A percentile compares a stretch with the other conserved stretches of the same genome.
phyloP scores from a whole-genome alignment of 2,888 invertebrate genomes.

The Heterodera filipjevi region DNA sequence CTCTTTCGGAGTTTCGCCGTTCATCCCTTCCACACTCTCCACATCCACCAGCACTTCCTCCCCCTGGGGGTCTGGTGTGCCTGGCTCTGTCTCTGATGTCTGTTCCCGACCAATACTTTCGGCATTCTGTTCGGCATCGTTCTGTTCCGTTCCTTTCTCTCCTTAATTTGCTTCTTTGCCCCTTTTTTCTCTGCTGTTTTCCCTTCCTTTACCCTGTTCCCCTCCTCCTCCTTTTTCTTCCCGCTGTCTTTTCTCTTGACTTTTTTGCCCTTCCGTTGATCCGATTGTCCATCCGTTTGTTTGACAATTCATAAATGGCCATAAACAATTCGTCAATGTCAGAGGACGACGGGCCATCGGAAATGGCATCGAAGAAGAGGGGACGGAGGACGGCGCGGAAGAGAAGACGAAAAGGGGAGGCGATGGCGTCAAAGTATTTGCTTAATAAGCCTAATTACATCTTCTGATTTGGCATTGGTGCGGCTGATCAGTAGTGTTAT shows the following conservation, averaged over 20 bases:
- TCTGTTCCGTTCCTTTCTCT: background rate
- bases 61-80: background rate
- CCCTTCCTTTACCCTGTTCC: constrained; percentile 13
- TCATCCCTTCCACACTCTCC: background rate
- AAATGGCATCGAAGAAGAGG: background rate
- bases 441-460: background rate
- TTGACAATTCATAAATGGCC: background rate
- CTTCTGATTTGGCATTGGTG: too few species aligned
- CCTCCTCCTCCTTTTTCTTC: constrained; percentile 7
- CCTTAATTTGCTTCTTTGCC: background rate
- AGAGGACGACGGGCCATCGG: constrained; percentile 9
- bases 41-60: background rate
- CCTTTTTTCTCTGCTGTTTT: background rate
- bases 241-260: background rate
- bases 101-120: background rate
- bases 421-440: background rate
- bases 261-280: background rate
- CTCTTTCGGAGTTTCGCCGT: constrained; percentile 2
- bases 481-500: too few species aligned
- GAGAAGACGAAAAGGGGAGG: background rate
- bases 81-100: background rate
- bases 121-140: background rate
- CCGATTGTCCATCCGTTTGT: background rate
- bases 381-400: background rate
- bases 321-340: background rate